Evolutionary conservation across 2,113 vertebrate genomes (phyloP), one percentile per base, ranked within the genome.

Genomic region (Coturnix japonica): DNA sequence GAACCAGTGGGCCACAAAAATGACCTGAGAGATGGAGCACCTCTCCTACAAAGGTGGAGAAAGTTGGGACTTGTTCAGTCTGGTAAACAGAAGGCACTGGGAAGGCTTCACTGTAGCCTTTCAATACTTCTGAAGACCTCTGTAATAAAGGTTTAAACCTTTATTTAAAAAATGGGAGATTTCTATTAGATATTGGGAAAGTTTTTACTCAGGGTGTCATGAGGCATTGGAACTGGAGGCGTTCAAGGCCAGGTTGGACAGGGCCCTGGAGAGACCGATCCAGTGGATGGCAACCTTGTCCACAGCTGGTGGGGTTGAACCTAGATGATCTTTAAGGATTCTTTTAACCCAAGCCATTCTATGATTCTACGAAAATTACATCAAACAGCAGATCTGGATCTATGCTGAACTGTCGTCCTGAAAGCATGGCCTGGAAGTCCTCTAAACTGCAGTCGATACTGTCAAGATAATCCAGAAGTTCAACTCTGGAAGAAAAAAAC

Each of bases 391-490:
- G 90, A 93, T 99, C 98, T 67, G 98, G 97, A 92, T 99, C 99
- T 81, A 98, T 96, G 92, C 98, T 98, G 96, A 99, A 99, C 81
- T 98, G 99, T 91, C 99, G 99, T 92, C 98, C 99, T 74, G 98
- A 98, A 20, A 99, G 96, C 98, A 99, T 98, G 66, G 99, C 99
- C 95, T 99, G 99, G 89, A 99, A 99, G 94, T 99, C 99, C 95
- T 99, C 99, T 96, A 99, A 98, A 96, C 98, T 99, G 98, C 99
- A 99, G 95, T 99, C 99, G 22, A 99, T 99, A 76, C 99, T 99
- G 97, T 99, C 99, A 94, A 99, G 98, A 92, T 99, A 99, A 97
- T 99, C 99, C 98, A 99, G 98, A 70, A 99, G 98, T 94, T 99
- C 99, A 93, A 99, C 96, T 97, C 99, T 99, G 95, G 59, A 88